phyloP scores from a whole-genome alignment of 2,888 invertebrate species.

The Timandra comae region DNA sequence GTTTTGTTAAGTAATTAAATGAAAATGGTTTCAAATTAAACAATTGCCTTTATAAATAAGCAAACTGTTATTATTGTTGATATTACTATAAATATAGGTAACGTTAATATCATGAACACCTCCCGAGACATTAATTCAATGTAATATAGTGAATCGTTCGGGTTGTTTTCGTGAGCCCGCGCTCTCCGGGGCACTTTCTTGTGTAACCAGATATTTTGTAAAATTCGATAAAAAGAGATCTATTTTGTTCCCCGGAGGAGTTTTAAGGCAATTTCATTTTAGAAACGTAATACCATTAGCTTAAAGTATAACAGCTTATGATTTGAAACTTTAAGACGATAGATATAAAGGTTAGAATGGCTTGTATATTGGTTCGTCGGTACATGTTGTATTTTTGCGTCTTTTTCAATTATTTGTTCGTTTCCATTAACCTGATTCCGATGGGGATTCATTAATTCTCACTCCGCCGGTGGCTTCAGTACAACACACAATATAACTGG shows the following conservation, averaged over 20 bases:
- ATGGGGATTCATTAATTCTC: constrained; percentile 22
- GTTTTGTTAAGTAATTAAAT: too few species aligned
- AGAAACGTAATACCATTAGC: constrained; percentile 26
- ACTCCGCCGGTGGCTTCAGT: constrained; percentile 12
- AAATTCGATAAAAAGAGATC: constrained; percentile 28
- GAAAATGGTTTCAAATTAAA: too few species aligned
- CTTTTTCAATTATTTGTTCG: constrained; percentile 25
- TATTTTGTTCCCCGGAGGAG: constrained; percentile 22
- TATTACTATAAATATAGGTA: too few species aligned
- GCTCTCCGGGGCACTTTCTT: too few species aligned
- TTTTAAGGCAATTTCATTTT: constrained; percentile 25
- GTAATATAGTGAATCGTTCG: too few species aligned
- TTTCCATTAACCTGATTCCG: constrained; percentile 25
- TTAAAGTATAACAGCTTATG: too few species aligned
- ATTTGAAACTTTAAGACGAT: background rate
- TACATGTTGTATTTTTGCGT: constrained; percentile 16
- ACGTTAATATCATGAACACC: too few species aligned
- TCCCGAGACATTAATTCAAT: too few species aligned
- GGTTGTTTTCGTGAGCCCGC: too few species aligned
- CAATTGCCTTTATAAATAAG: too few species aligned
- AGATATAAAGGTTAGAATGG: background rate
- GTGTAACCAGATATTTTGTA: constrained; percentile 4
- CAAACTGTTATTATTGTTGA: too few species aligned
- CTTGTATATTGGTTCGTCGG: constrained; percentile 6
- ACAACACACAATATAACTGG: too few species aligned